These are phyloP conservation scores for Pammene fasciana DNA, from an alignment of 2,888 invertebrate genomes.

Conservation along the genomic window DNA sequence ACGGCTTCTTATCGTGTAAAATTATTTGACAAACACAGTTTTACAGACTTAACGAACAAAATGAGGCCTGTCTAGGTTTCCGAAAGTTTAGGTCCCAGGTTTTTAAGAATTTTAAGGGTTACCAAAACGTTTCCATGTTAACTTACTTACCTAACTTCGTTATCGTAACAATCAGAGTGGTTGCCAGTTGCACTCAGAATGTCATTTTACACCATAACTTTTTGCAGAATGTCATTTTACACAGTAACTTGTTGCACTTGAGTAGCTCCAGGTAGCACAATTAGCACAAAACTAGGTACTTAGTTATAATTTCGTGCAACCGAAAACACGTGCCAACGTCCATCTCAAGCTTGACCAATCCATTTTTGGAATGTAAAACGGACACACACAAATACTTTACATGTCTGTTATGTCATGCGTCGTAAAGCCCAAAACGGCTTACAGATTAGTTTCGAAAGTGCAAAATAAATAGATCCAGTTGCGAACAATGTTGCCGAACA, in stretches of 20 bases:
- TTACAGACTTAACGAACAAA: not conserved
- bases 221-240: not conserved
- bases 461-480: conserved; percentile 41
- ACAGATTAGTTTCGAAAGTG: conserved; percentile 34
- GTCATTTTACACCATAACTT: not conserved
- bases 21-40: not conserved
- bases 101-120: too few relatives aligned
- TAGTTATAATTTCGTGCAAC: not conserved
- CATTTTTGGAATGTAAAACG: conserved; percentile 1
- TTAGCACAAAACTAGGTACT: not conserved
- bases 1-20: not conserved
- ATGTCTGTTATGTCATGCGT: conserved; percentile 30
- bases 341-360: conserved; percentile 24
- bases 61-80: not conserved
- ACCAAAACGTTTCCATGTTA: too few relatives aligned
- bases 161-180: not conserved
- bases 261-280: too few relatives aligned
- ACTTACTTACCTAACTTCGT: too few relatives aligned
- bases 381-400: conserved; percentile 11
- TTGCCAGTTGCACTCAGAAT: not conserved
- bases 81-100: too few relatives aligned
- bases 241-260: not conserved
- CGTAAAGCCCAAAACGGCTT: conserved; percentile 36
- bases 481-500: conserved; percentile 44
- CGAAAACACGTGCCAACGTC: conserved; percentile 9